Evolutionary conservation across 1,140 invertebrate species (phyloP), one percentile per base, ranked within the genome.

Genomic region (Pogonomyrmex californicus): DNA sequence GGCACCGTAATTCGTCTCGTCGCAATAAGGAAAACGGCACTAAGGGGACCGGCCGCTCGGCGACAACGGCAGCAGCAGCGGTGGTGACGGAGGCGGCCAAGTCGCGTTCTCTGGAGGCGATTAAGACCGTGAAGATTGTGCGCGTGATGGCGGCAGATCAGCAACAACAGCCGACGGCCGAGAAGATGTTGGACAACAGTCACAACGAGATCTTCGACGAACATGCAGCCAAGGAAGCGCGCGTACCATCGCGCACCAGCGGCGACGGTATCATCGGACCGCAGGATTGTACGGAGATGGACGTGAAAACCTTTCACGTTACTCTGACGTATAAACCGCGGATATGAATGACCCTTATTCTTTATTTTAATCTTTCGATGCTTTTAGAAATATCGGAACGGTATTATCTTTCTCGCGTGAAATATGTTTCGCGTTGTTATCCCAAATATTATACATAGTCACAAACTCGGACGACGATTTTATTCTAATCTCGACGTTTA

Each of bases 21-120:
- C 95, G 97, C 36, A 97, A 97, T 92, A 97, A 97, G 93, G 97
- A 97, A 89, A 97, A 97, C 86, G 96, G 96, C 17, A 94, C 95
- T 6, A 96, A 96, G 83, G 93, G 92, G 81, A 92, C 95, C 4
- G 14, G 30, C 5, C 76, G 76, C 17, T 65, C 76, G 14, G 56
- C 56, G 17, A 62, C 75, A 6, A 14, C 63, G 1, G 92, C 94
- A 9, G 90, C 92, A 6, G 54, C 38, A 10, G 60, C 58, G 7
- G 38, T 14, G 4, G 92, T 94, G n/a, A 90, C 92, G 47, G 95
- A 95, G 82, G 92, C 92, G 9, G 93, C 94, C 14, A 95, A 94
- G 66, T 94, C 94, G 7, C 93, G 93, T 44, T 95, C 94, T 1
- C 49, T 94, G 12, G 95, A 95, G 68, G 95, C 95, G 17, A 95